Evolutionary conservation across 1,140 invertebrate species (phyloP), one percentile per base, ranked within the genome.

Genomic region (Eriocheir sinensis): DNA sequence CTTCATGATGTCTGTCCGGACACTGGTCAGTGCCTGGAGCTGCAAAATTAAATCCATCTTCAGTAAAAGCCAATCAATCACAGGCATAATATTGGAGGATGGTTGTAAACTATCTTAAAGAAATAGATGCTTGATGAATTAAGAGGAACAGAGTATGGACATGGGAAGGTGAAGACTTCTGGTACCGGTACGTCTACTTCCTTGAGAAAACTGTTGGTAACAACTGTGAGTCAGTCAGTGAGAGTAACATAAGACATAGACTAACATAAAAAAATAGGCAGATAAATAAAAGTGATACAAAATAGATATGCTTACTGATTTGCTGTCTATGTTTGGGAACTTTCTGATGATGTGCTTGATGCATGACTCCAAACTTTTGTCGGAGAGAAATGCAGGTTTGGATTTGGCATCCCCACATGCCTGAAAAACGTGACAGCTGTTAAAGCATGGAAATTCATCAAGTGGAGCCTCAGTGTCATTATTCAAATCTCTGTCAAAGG

Each of bases 391-490:
- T 4, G 98, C 98, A 44, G 99, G 99, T 96, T 99, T 99, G 0
- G 99, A 99, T 97, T 99, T 99, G 0, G 99, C 98, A 97, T 99
- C 99, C 8, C 99, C 99, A 96, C 99, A 99, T 89, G 99, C 99
- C 97, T 98, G 96, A 30, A 96, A 94, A 81, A 96, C 95, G 93
- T 95, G 85, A 72, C 91, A 94, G 36, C 86, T 53, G 8, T 2
- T 53, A 53, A n/a, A n/a, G n/a, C n/a, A n/a, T n/a, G n/a, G n/a
- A n/a, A n/a, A n/a, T n/a, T n/a, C n/a, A n/a, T n/a, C n/a, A n/a
- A n/a, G n/a, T n/a, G n/a, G n/a, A n/a, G n/a, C n/a, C n/a, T n/a
- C n/a, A n/a, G n/a, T n/a, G n/a, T n/a, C n/a, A n/a, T n/a, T n/a
- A n/a, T n/a, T n/a, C n/a, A n/a, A n/a, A n/a, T n/a, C n/a, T n/a